A percentile compares a stretch with the other conserved stretches of the same genome.
These are phyloP conservation scores for Lathronympha strigana DNA, from an alignment of 2,888 invertebrate genomes.

Conservation along the genomic window DNA sequence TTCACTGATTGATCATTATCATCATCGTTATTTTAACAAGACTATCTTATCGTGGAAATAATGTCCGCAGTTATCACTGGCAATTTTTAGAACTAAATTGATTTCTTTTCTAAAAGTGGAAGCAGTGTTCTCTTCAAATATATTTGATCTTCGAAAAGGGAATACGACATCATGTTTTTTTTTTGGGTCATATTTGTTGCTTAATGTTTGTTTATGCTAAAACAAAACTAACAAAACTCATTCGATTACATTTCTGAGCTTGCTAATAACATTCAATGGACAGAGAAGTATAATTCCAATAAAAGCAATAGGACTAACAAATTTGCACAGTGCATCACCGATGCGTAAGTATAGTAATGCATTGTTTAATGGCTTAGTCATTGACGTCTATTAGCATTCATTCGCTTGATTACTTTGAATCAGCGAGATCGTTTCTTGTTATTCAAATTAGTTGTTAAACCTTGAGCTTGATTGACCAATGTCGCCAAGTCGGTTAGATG, in stretches of 20 bases:
- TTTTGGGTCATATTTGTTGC: neutral
- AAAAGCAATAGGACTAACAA: conserved; percentile 2
- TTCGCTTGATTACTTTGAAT: neutral
- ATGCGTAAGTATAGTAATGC: conserved; percentile 12
- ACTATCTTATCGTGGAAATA: too few relatives aligned
- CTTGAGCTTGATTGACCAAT: neutral
- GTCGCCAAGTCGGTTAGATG: neutral
- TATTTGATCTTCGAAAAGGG: too few relatives aligned
- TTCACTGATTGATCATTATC: too few relatives aligned
- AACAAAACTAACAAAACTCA: conserved; percentile 9
- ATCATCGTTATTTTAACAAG: too few relatives aligned
- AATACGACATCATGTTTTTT: too few relatives aligned
- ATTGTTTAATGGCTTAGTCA: conserved; percentile 28
- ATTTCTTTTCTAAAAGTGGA: too few relatives aligned
- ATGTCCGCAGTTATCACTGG: too few relatives aligned
- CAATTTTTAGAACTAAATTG: too few relatives aligned
- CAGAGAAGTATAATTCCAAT: conserved; percentile 14
- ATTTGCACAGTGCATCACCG: conserved; percentile 1
- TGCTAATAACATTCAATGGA: conserved; percentile 9
- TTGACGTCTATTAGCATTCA: neutral
- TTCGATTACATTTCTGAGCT: conserved; percentile 18
- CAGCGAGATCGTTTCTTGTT: conserved; percentile 6
- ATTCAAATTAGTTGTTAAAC: neutral
- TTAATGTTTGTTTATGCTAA: neutral
- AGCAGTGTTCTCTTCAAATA: too few relatives aligned